Conservation (phyloP, 92 coral and sea anemone species). For the Chrysogorgia sp. region DNA sequence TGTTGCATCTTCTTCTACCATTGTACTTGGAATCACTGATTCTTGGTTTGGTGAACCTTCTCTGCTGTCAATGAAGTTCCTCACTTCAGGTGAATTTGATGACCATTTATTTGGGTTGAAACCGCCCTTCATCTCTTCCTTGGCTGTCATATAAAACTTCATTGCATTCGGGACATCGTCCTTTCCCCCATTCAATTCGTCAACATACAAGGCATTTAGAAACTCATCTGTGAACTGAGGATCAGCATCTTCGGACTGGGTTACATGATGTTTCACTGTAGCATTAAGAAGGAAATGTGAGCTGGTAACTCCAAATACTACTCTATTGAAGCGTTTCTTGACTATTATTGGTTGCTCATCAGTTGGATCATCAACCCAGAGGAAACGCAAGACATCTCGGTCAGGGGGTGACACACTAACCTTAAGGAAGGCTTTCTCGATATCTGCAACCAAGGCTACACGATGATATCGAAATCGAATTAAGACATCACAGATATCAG, state of each 20-base stretch:
- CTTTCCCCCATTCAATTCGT: slow-evolving; percentile 17
- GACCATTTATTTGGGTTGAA: slow-evolving; percentile 34
- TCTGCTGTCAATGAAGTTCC: neutral
- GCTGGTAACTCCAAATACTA: slow-evolving; percentile 53
- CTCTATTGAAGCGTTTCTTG: slow-evolving; percentile 52
- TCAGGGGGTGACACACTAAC: slow-evolving; percentile 40
- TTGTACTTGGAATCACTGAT: neutral
- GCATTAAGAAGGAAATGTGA: slow-evolving; percentile 63
- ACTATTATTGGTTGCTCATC: slow-evolving; percentile 27
- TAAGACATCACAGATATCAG: slow-evolving; percentile 39
- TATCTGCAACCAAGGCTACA: slow-evolving; percentile 51
- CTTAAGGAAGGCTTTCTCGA: slow-evolving; percentile 53
- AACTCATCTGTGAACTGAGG: slow-evolving; percentile 25
- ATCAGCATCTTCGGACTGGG: slow-evolving; percentile 17
- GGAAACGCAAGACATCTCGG: slow-evolving; percentile 49
- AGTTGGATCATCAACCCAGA: slow-evolving; percentile 49
- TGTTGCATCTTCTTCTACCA: slow-evolving; percentile 27
- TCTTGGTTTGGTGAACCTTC: neutral
- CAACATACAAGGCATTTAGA: slow-evolving; percentile 44
- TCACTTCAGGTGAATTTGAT: neutral
- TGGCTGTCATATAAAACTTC: slow-evolving; percentile 4
- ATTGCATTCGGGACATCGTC: neutral
- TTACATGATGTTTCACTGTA: slow-evolving; percentile 42
- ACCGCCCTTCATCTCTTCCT: neutral
- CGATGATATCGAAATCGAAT: slow-evolving; percentile 39